phyloP scores from a whole-genome alignment of 2,113 vertebrate genomes.

The Cygnus buccinator region DNA sequence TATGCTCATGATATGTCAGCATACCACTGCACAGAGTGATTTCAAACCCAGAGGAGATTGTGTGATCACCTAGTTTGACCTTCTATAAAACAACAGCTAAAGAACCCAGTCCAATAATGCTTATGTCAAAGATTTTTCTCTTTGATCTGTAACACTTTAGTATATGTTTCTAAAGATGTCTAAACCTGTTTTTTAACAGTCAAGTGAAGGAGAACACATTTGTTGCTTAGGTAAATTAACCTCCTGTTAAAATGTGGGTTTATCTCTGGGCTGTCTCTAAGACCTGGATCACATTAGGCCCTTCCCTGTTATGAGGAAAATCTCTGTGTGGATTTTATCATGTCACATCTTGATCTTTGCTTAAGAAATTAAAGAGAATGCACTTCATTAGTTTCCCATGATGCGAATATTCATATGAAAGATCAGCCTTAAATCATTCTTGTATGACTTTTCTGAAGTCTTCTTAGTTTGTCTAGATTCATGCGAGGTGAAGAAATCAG shows the following conservation, averaged over 20 bases:
- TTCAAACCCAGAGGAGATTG: background rate
- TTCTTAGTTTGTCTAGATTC: background rate
- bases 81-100: background rate
- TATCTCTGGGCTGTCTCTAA: background rate
- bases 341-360: background rate
- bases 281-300: background rate
- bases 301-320: background rate
- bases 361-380: background rate
- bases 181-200: background rate
- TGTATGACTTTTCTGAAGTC: background rate
- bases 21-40: background rate
- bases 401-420: background rate
- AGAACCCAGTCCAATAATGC: background rate
- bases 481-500: background rate
- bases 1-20: background rate
- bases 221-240: background rate
- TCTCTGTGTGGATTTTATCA: background rate
- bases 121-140: background rate
- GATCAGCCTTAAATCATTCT: background rate
- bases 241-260: background rate
- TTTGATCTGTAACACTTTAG: background rate
- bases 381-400: background rate
- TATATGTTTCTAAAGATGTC: background rate
- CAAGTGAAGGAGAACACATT: background rate
- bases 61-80: background rate